phyloP scores from a whole-genome alignment of 2,888 invertebrate species.

The Myopa tessellatipennis region DNA sequence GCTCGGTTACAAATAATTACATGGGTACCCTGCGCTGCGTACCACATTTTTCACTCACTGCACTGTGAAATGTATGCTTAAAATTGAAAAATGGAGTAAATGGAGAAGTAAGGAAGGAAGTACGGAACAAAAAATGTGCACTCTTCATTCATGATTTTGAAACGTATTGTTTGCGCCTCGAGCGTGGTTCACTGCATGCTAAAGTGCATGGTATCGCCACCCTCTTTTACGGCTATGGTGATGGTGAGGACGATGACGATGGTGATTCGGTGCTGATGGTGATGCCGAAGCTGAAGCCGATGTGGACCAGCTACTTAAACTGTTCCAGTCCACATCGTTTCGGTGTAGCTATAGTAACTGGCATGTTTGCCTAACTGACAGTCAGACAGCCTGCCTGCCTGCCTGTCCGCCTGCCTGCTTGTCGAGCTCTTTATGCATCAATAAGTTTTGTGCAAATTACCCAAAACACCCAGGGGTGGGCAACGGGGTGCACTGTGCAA shows the following conservation, averaged over 20 bases:
- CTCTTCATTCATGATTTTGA: slow-evolving; percentile 33
- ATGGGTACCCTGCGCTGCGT: not conserved
- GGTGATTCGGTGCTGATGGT: not conserved
- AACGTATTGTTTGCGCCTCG: slow-evolving; percentile 25
- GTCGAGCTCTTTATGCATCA: slow-evolving; percentile 22
- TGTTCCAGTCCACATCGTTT: not conserved
- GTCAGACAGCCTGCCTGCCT: not conserved
- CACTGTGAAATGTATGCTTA: not conserved
- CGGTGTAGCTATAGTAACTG: not conserved
- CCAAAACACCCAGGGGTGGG: slow-evolving; percentile 20
- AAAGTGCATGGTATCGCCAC: slow-evolving; percentile 21
- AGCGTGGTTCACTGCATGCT: slow-evolving; percentile 30
- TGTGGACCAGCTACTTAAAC: slow-evolving; percentile 4
- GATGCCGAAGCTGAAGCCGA: not conserved
- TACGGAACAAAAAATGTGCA: slow-evolving; percentile 7
- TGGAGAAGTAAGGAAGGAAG: not conserved
- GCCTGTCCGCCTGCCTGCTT: not conserved
- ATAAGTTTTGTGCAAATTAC: slow-evolving; percentile 36
- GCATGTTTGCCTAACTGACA: not conserved
- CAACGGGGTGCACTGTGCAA: not conserved
- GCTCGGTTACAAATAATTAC: not conserved
- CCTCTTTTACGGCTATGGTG: not conserved
- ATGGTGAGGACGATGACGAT: not conserved
- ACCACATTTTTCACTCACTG: not conserved
- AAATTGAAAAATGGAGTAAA: not conserved